These are phyloP conservation scores for Bicyclus anynana DNA, from an alignment of 1,140 invertebrate species.

Conservation along the genomic window DNA sequence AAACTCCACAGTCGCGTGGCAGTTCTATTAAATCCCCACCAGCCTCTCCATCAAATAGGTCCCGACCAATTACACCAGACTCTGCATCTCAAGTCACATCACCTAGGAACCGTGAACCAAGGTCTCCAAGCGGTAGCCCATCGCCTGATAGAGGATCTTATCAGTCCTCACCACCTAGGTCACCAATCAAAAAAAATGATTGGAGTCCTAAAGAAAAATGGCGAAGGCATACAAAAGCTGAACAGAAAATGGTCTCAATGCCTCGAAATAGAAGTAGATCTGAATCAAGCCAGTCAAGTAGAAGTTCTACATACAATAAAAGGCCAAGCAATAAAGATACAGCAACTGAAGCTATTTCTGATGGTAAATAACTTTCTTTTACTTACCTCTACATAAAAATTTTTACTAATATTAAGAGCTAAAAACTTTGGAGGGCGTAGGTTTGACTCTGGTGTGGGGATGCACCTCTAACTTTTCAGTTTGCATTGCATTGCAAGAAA, in stretches of 20 bases:
- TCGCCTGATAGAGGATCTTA: conserved; percentile 53
- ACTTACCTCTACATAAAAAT: not conserved
- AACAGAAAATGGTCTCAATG: conserved; percentile 61
- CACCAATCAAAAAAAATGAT: conserved; percentile 53
- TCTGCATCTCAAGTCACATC: conserved; percentile 42
- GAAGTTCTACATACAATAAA: conserved; percentile 68
- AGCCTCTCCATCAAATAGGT: conserved; percentile 43
- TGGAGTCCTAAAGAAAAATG: conserved; percentile 67
- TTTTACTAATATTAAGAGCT: not conserved
- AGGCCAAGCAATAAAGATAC: conserved; percentile 58
- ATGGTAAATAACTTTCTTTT: conserved; percentile 46
- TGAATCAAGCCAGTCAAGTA: conserved; percentile 70
- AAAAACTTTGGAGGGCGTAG: too few species aligned
- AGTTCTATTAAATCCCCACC: conserved; percentile 48
- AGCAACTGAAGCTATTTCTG: conserved; percentile 74
- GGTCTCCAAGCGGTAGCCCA: conserved; percentile 34
- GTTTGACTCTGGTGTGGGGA: too few species aligned
- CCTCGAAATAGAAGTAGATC: conserved; percentile 51
- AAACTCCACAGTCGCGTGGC: conserved; percentile 47
- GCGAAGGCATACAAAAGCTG: conserved; percentile 66
- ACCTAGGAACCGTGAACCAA: conserved; percentile 19
- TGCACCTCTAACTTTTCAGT: too few species aligned
- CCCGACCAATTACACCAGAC: conserved; percentile 52
- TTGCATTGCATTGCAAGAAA: too few species aligned
- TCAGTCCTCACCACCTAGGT: conserved; percentile 39